Evolutionary conservation across 2,888 invertebrate genomes (phyloP).

Genomic region (Polylopha cassiicola): DNA sequence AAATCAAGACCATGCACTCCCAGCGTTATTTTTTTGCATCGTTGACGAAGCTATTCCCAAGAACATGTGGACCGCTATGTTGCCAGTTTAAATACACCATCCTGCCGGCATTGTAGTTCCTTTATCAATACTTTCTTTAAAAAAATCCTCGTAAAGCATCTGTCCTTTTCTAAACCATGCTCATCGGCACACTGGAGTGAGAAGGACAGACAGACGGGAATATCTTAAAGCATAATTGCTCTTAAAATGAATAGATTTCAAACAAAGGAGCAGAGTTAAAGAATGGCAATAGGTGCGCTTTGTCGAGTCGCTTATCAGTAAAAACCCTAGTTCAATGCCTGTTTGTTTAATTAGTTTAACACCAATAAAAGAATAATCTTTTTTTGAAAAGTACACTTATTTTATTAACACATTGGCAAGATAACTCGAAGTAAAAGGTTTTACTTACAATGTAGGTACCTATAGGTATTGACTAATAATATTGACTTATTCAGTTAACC

Average conservation of each 20-base stretch:
- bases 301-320: conserved; percentile 6
- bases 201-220: conserved; percentile 38
- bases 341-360: conserved; percentile 31
- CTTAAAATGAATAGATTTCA: conserved; percentile 58
- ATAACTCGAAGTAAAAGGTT: no score
- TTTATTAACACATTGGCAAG: no score
- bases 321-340: no score
- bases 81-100: conserved; percentile 75
- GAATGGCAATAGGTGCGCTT: conserved; percentile 13
- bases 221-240: conserved; percentile 60
- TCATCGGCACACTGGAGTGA: conserved; percentile 31
- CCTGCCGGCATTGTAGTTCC: conserved; percentile 71
- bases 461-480: no score
- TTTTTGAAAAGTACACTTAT: no score
- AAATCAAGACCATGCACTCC: conserved; percentile 45
- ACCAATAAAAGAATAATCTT: conserved; percentile 35
- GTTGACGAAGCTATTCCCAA: conserved; percentile 69
- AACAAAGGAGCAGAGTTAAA: conserved; percentile 20
- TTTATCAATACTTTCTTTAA: conserved; percentile 63
- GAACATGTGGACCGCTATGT: conserved; percentile 75
- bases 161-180: conserved; percentile 45
- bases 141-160: conserved; percentile 49
- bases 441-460: no score
- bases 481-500: no score
- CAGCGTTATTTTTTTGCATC: conserved; percentile 64